Percentiles rank a stretch among this genome's conserved stretches.
Evolutionary conservation across 2,797 vertebrate species (phyloP).

Genomic region (Labeo calbasu): DNA sequence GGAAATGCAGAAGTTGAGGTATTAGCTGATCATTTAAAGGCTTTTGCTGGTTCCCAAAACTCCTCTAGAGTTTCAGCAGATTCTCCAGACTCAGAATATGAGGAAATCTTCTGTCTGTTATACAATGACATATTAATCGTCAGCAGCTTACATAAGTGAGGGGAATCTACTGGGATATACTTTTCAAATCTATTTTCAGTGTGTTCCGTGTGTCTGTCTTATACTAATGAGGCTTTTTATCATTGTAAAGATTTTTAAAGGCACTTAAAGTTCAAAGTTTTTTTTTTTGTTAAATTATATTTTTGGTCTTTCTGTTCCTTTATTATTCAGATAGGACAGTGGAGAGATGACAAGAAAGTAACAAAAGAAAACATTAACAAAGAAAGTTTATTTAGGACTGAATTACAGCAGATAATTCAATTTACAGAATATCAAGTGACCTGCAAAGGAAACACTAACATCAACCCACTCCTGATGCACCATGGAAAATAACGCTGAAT

Average conservation of each 20-base stretch:
- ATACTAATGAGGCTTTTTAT: background rate
- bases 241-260: background rate
- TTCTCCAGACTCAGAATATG: background rate
- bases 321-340: too few species aligned
- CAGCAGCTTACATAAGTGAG: background rate
- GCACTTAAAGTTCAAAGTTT: background rate
- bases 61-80: background rate
- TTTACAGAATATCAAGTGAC: background rate
- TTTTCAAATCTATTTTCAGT: background rate
- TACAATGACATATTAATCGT: background rate
- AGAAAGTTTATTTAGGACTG: background rate
- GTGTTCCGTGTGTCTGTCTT: background rate
- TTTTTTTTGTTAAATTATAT: too few species aligned
- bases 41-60: background rate
- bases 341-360: too few species aligned
- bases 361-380: background rate
- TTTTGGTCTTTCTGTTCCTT: too few species aligned
- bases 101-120: background rate
- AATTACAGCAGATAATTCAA: background rate
- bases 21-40: background rate
- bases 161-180: background rate
- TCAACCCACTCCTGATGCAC: background rate
- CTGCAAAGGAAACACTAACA: background rate
- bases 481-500: background rate
- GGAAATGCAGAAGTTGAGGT: slow-evolving; percentile 27